Base-by-base conservation (phyloP, 2,113 vertebrate species). In the Penelope pileata region DNA sequence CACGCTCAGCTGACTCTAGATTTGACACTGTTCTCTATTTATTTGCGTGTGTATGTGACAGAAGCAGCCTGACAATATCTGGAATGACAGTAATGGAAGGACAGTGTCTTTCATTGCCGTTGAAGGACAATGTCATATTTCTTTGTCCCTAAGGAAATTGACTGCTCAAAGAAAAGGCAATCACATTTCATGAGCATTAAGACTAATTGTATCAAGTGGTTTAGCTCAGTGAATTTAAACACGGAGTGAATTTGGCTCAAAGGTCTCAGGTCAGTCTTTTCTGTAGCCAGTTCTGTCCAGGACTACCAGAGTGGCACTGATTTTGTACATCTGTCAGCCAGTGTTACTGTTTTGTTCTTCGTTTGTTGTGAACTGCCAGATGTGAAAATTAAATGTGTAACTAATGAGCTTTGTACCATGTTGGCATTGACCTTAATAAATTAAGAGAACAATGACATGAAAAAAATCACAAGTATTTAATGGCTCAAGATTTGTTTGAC, bases 371-470 rank as follows among this genome's bases (percentile, higher is more conserved):
- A 81, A 82, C 19, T 86, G 83, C 93, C 94, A 93, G 90, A 81
- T 90, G 83, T 91, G 86, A 86, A 83, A 83, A 77, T 56, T 34
- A 94, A 91, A 75, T 80, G 84, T 94, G 3, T 30, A 30, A 88
- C 63, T 54, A 43, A 93, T 4, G 40, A 93, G 36, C 85, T 76
- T 68, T 90, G 91, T 96, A 94, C 47, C 89, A 90, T 73, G 80
- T 85, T 58, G 75, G 91, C 62, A 1, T n/a, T 90, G 82, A 87
- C 74, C 67, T 78, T 32, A 96, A 96, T 96, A 95, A 95, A 96
- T 68, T 8, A 32, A 72, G 53, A 86, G 47, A 80, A 72, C 56
- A 83, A 85, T 40, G 47, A 63, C 85, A 40, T 26, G 0, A 63
- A 51, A 66, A 59, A 64, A 5, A 22, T 74, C 45, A 7, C 70